Evolutionary conservation across 1,140 invertebrate species (phyloP).

Genomic region (Orchesella cincta): DNA sequence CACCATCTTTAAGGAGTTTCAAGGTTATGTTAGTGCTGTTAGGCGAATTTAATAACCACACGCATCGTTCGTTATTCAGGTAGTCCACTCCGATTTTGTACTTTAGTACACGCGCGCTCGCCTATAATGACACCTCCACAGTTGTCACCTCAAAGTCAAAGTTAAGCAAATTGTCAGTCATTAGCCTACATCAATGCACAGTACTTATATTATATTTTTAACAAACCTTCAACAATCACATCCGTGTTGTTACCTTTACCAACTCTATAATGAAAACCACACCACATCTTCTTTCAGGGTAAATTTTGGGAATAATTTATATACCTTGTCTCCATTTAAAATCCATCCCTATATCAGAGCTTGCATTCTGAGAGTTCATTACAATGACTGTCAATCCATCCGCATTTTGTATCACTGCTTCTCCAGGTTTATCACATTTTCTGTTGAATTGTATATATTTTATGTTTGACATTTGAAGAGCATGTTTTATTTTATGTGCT

Average conservation of each 20-base stretch:
- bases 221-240: background rate
- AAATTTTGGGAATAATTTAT: background rate
- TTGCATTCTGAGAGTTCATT: background rate
- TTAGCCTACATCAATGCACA: background rate
- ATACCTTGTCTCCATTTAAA: conserved; percentile 1
- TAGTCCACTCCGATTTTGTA: conserved; percentile 27
- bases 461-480: background rate
- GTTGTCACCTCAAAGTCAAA: background rate
- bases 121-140: conserved; percentile 7
- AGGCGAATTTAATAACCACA: background rate
- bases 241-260: background rate
- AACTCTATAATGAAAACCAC: background rate
- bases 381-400: conserved; percentile 7
- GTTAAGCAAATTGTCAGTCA: background rate
- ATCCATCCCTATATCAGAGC: background rate
- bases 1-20: conserved; percentile 15
- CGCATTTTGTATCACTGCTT: background rate
- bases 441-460: background rate
- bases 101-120: background rate
- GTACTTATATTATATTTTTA: background rate
- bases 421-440: background rate
- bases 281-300: background rate
- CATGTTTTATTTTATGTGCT: background rate
- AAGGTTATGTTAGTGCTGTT: background rate
- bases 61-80: conserved; percentile 13